These are phyloP conservation scores for Galeopterus variegatus DNA, from an alignment of 2,113 vertebrate genomes.

Conservation along the genomic window DNA sequence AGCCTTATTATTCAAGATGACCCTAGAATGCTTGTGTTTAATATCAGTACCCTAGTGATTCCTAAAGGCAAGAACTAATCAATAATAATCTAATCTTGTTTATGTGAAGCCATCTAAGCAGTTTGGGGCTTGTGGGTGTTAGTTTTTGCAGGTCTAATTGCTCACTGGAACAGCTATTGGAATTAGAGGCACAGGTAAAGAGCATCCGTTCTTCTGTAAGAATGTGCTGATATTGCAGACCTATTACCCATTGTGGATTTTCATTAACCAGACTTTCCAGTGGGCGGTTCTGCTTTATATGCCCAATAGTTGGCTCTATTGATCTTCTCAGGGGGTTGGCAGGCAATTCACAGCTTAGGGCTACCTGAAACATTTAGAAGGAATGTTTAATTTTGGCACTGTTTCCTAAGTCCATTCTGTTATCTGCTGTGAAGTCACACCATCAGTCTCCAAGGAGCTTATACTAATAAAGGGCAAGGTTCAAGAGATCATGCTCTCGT, in stretches of 20 bases:
- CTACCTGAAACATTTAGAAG: constrained; percentile 69
- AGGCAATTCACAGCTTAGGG: not conserved
- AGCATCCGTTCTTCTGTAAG: constrained; percentile 37
- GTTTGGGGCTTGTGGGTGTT: not conserved
- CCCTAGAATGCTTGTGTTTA: not conserved
- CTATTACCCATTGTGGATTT: not conserved
- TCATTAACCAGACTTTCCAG: constrained; percentile 5
- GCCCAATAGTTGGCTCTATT: constrained; percentile 8
- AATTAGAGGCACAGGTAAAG: constrained; percentile 52
- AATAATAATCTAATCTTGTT: constrained; percentile 39
- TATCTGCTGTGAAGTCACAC: constrained; percentile 76
- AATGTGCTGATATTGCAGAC: constrained; percentile 43
- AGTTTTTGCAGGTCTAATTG: constrained; percentile 58
- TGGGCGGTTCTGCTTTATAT: constrained; percentile 47
- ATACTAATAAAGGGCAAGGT: constrained; percentile 75
- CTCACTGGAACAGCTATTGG: not conserved
- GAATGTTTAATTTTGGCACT: constrained; percentile 85
- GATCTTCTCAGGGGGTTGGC: constrained; percentile 66
- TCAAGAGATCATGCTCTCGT: constrained; percentile 71
- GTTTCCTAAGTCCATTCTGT: constrained; percentile 79
- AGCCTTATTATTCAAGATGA: not conserved
- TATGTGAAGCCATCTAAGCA: constrained; percentile 20
- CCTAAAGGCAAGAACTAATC: constrained; percentile 1
- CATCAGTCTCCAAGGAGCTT: constrained; percentile 72
- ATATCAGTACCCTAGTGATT: not conserved